Evolutionary conservation across 92 coral and sea anemone species (phyloP), one percentile per base, ranked within the genome.

Genomic region (Zoanthus sansibaricus): DNA sequence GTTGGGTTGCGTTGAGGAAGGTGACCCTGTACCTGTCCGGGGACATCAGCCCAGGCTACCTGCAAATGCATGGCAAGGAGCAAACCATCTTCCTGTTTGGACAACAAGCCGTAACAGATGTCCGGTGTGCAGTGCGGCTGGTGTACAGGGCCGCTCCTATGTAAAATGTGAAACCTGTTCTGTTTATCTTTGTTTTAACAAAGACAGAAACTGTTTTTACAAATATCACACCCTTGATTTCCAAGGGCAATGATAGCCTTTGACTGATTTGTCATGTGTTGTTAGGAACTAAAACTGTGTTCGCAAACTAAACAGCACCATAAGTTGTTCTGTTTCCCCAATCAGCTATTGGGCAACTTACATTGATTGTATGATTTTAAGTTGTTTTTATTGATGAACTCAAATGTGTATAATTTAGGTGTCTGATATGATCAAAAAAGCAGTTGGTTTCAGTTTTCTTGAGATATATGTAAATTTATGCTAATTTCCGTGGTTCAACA

Each of bases 151-250:
- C 62, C 46, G 32, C 70, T 6, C 87, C 1, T 69, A 70, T 44
- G 67, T 70, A 48, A 83, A 83, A 21, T 71, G 79, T n/a, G 87
- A 71, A 70, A 70, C 78, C 18, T 69, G 76, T 83, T 49, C 71
- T 71, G 67, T 48, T 15, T 42, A 47, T 83, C 87, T 83, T 46
- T 83, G 79, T 83, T 45, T 83, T 12, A 71, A 70, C 49, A 71
- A 83, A 42, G 87, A 83, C n/a, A 83, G 78, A 83, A 83, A 71
- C 44, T 46, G 78, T 75, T 83, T 46, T 70, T 71, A 82, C 75
- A 42, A 16, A 16, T 70, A 70, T 83, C 87, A 83, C 42, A 83
- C 79, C 78, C 44, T 70, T 51, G 67, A 83, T 70, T 83, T 68
- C 67, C 87, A 83, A 68, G 87, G 78, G 58, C 61, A 68, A 20